Conservation (phyloP, 2,888 invertebrate species). For the Chymomyza caudatula region DNA sequence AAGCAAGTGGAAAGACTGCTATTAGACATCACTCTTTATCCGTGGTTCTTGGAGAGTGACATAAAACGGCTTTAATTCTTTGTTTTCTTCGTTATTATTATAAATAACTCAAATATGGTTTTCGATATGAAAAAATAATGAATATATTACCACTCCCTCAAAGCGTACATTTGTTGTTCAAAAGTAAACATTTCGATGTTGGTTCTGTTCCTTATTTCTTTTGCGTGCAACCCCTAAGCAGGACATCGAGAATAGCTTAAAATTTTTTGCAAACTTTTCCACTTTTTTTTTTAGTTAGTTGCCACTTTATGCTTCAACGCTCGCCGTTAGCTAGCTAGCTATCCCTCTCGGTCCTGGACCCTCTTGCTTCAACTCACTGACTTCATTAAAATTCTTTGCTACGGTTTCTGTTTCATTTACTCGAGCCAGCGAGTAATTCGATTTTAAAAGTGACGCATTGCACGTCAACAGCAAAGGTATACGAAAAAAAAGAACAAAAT, state of each 20-base stretch:
- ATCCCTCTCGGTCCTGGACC: not conserved
- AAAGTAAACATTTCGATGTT: not conserved
- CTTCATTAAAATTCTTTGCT: conserved; percentile 40
- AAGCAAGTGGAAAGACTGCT: too few relatives aligned
- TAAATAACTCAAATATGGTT: too few relatives aligned
- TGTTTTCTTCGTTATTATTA: too few relatives aligned
- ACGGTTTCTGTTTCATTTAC: conserved; percentile 69
- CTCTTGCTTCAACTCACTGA: not conserved
- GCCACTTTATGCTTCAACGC: not conserved
- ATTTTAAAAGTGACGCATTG: conserved; percentile 66
- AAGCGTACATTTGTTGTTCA: not conserved
- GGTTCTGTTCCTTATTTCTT: not conserved
- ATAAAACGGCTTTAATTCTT: too few relatives aligned
- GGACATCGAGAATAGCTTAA: conserved; percentile 8
- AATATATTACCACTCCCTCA: too few relatives aligned
- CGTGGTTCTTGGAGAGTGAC: too few relatives aligned
- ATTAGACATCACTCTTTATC: too few relatives aligned
- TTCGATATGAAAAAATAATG: too few relatives aligned
- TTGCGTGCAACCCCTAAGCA: conserved; percentile 53
- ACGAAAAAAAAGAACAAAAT: not conserved
- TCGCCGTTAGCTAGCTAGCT: too few relatives aligned
- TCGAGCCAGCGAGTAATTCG: conserved; percentile 63
- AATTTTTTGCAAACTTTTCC: conserved; percentile 45
- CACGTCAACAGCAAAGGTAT: conserved; percentile 19
- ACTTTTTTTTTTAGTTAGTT: conserved; percentile 10